Evolutionary conservation across 2,113 vertebrate species (phyloP).

Genomic region (Sander vitreus): DNA sequence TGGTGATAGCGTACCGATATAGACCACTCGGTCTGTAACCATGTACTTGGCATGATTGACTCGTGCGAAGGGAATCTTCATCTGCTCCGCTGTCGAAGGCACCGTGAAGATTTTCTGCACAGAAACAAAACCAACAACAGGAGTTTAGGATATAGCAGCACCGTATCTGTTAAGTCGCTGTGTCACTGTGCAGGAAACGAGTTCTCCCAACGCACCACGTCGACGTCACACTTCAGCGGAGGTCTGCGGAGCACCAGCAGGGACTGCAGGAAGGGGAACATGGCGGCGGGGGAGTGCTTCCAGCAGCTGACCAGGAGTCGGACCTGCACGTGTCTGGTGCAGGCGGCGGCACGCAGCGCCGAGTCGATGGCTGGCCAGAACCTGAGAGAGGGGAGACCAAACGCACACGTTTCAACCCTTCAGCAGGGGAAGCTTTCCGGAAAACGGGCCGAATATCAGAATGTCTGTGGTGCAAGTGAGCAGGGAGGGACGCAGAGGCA

Average conservation of each 20-base stretch:
- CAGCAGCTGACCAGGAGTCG: constrained; percentile 88
- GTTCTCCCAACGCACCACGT: constrained; percentile 76
- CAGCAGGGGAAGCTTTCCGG: background rate
- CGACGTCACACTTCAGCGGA: constrained; percentile 78
- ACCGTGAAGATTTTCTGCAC: constrained; percentile 86
- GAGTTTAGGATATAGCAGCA: background rate
- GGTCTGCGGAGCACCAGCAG: constrained; percentile 78
- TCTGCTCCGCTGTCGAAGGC: constrained; percentile 77
- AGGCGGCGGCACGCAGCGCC: constrained; percentile 80
- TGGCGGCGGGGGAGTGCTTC: constrained; percentile 79
- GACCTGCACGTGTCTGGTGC: constrained; percentile 80
- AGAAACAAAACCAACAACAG: background rate
- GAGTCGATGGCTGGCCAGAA: constrained; percentile 87
- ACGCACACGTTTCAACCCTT: background rate
- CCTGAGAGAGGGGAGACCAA: constrained; percentile 61
- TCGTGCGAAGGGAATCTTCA: constrained; percentile 83
- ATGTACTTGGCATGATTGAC: constrained; percentile 91
- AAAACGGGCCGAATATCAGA: background rate
- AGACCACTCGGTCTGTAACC: constrained; percentile 87
- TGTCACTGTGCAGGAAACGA: background rate
- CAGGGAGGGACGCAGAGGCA: background rate
- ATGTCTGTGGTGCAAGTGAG: background rate
- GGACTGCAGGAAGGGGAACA: constrained; percentile 88
- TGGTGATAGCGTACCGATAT: constrained; percentile 80
- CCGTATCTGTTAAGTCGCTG: background rate